Percentiles rank a stretch among this genome's conserved stretches.
Conservation (phyloP, 2,113 vertebrate species). For the Amazona guildingii region DNA sequence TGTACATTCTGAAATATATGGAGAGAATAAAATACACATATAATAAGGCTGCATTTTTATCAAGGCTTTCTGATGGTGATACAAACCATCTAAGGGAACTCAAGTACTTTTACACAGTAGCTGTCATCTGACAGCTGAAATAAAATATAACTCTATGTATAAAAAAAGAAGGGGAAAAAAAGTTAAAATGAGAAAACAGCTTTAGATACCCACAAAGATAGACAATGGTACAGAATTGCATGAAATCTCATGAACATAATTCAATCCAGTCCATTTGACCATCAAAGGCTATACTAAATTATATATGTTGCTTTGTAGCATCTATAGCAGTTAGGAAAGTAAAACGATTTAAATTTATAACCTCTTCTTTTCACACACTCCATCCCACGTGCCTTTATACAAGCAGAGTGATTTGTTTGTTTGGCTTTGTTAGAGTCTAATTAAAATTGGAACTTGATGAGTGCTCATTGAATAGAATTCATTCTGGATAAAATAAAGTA, state of each 20-base stretch:
- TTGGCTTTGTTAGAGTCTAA: conserved; percentile 56
- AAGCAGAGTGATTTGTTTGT: conserved; percentile 53
- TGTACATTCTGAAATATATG: conserved; percentile 45
- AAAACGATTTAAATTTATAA: conserved; percentile 29
- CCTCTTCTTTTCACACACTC: conserved; percentile 18
- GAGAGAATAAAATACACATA: conserved; percentile 48
- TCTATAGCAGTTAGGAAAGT: conserved; percentile 3
- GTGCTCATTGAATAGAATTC: conserved; percentile 29
- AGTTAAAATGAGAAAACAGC: conserved; percentile 15
- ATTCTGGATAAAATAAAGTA: conserved; percentile 36
- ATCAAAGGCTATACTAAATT: conserved; percentile 37
- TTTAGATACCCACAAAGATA: conserved; percentile 16
- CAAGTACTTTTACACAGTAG: conserved; percentile 29
- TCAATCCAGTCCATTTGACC: conserved; percentile 8
- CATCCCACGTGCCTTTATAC: conserved; percentile 8
- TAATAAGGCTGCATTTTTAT: conserved; percentile 59
- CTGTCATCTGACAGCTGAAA: conserved; percentile 53
- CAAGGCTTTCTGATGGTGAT: conserved; percentile 34
- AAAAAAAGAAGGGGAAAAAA: not conserved
- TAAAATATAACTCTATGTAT: conserved; percentile 13
- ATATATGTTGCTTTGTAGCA: not conserved
- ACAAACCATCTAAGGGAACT: conserved; percentile 28
- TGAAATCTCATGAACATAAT: conserved; percentile 15
- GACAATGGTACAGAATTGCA: not conserved
- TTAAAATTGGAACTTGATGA: conserved; percentile 53